Conservation (phyloP, 2,888 invertebrate genomes). For the Galerucella calmariensis region DNA sequence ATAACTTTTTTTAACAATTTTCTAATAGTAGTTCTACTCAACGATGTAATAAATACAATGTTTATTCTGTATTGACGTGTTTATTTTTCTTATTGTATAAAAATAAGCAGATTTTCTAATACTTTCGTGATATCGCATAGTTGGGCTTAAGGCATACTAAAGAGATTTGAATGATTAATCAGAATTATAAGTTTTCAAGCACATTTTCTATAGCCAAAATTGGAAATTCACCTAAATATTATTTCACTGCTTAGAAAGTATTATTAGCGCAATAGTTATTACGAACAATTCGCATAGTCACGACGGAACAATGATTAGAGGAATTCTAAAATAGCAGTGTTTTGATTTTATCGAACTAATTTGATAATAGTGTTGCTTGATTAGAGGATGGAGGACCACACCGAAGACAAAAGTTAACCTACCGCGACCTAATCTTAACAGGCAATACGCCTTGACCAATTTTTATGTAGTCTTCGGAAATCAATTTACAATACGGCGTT, state of each 20-base stretch:
- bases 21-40: too few relatives aligned
- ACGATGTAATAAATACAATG: too few relatives aligned
- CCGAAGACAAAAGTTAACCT: conserved; percentile 20
- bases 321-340: conserved; percentile 33
- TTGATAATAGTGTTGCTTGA: conserved; percentile 33
- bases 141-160: not conserved
- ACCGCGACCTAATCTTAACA: conserved; percentile 13
- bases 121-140: not conserved
- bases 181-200: not conserved
- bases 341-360: conserved; percentile 35
- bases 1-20: too few relatives aligned
- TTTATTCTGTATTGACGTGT: not conserved
- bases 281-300: conserved; percentile 30
- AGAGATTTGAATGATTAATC: conserved; percentile 4
- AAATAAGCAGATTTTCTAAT: not conserved
- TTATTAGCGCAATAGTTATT: conserved; percentile 27
- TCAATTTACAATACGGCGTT: not conserved
- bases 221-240: conserved; percentile 28
- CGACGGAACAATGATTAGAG: conserved; percentile 33
- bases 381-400: conserved; percentile 30
- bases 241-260: conserved; percentile 25
- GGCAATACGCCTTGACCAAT: conserved; percentile 1
- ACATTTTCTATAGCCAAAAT: conserved; percentile 16
- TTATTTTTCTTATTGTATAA: not conserved
- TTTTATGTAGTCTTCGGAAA: not conserved